Base-by-base conservation (phyloP, 1,140 invertebrate genomes). In the Lordiphosa mommai region DNA sequence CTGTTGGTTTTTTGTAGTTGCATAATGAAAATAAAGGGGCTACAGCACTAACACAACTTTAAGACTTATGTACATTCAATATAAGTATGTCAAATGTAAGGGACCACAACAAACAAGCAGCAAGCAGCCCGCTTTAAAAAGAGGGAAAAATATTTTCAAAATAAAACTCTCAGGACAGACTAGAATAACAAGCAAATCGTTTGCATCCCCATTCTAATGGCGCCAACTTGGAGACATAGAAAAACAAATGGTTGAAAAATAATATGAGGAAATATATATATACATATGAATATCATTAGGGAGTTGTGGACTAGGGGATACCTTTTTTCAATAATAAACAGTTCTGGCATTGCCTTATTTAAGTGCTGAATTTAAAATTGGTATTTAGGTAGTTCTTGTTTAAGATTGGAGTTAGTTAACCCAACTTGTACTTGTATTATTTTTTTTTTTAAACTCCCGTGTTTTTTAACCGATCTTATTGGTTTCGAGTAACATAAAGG, bases 1-100 rank as follows among this genome's bases (percentile, higher is more conserved):
- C 43, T 44, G 37, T 43, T 57, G 66, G 52, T 56, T 48, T 56
- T 48, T 44, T 48, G 61, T 61, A 56, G 67, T 82, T 82, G 64
- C 71, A 82, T 82, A 82, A 82, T 61, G 36, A 40, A 51, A 2
- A 17, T 23, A 27, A 40, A 14, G 14, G 17, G 29, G 6, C n/a
- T n/a, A n/a, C n/a, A 27, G 38, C 14, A 36, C 12, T n/a, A n/a
- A n/a, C 40, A 12, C 36, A 36, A 36, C 60, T 63, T 52, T 36
- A 52, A 63, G 59, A 29, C 16, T 58, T 47, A 12, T 48, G 58
- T 59, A 61, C 40, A 40, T 30, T 33, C 7, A 4, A 8, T 16
- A 37, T 52, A 27, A 27, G 30, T 63, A 59, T 63, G 60, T 44
- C 60, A 52, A 48, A 27, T 27, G 23, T 27, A n/a, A n/a, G n/a